These are phyloP conservation scores for Mergus octosetaceus DNA, from an alignment of 2,797 vertebrate species.

Conservation along the genomic window DNA sequence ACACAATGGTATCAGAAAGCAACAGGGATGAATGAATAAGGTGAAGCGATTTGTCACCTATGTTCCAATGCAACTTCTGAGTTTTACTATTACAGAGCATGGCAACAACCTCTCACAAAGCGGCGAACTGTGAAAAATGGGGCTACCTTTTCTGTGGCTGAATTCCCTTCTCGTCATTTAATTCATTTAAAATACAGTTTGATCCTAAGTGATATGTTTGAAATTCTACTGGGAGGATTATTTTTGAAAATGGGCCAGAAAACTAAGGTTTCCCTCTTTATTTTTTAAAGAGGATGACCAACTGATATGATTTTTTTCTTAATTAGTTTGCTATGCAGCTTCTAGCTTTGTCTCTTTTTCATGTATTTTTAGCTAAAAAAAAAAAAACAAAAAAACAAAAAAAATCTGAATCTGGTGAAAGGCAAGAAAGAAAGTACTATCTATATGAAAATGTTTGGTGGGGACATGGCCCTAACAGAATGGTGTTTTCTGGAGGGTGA, in stretches of 20 bases:
- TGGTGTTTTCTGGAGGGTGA: accelerated
- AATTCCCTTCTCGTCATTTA: constrained; percentile 7
- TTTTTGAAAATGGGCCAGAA: background rate
- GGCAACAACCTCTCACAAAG: constrained; percentile 6
- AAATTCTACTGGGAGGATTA: background rate
- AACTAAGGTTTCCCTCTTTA: background rate
- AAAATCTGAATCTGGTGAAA: background rate
- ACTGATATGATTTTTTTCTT: background rate
- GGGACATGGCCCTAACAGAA: background rate
- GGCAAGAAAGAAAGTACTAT: background rate
- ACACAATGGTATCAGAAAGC: constrained; percentile 61
- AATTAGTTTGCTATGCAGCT: background rate
- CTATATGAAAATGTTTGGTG: background rate
- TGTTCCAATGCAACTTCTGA: constrained; percentile 35
- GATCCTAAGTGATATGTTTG: background rate
- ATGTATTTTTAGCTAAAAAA: background rate
- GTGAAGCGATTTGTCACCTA: constrained; percentile 62
- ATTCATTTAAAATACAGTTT: background rate
- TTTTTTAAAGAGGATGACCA: background rate
- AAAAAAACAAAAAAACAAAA: background rate
- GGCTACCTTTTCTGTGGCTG: background rate
- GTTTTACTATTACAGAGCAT: constrained; percentile 16
- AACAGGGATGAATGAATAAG: constrained; percentile 62
- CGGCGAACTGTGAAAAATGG: background rate
- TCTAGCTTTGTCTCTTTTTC: background rate